phyloP scores from a whole-genome alignment of 1,140 invertebrate species.

The Lepidurus apus region DNA sequence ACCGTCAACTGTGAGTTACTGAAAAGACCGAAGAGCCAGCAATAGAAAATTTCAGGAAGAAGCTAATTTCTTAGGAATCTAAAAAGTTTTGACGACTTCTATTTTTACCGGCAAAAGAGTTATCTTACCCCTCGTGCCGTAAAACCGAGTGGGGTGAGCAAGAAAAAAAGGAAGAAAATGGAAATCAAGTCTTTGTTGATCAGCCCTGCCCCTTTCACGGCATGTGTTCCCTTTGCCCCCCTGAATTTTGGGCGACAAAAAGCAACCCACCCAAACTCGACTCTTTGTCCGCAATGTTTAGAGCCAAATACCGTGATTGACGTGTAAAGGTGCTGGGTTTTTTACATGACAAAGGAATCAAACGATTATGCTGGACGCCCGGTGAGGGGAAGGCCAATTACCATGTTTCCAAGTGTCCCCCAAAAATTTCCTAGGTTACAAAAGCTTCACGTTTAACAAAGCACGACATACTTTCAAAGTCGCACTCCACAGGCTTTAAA shows the following conservation, averaged over 20 bases:
- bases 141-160: too few species aligned
- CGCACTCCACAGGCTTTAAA: too few species aligned
- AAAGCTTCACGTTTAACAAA: neutral
- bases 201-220: neutral
- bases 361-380: neutral
- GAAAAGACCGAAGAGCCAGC: too few species aligned
- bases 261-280: neutral
- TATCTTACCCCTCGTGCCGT: too few species aligned
- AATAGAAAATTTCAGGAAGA: too few species aligned
- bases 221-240: neutral
- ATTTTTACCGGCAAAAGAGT: too few species aligned
- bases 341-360: constrained; percentile 3
- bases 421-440: neutral
- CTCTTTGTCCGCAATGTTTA: neutral
- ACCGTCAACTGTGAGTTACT: too few species aligned
- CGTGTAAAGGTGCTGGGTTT: neutral
- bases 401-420: neutral
- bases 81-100: too few species aligned
- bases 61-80: too few species aligned
- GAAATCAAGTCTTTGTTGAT: neutral
- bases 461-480: neutral
- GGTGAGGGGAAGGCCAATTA: neutral
- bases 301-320: neutral
- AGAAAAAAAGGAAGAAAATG: too few species aligned
- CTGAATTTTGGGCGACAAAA: neutral